A percentile compares a stretch with the other conserved stretches of the same genome.
Conservation (phyloP, 2,113 vertebrate genomes). For the Xenus cinereus region DNA sequence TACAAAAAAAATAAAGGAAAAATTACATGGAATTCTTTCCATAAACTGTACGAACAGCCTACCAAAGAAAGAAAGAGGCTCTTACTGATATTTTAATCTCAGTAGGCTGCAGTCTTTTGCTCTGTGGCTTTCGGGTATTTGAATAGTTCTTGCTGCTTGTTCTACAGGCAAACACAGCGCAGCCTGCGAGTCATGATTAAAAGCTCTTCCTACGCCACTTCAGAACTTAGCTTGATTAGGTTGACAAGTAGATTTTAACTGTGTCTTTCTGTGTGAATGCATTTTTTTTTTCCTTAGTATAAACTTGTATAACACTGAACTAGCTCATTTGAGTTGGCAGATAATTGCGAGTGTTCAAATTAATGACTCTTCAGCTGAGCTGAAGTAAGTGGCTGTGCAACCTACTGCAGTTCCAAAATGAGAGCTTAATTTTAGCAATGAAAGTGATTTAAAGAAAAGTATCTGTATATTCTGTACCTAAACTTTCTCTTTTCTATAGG, state of each 20-base stretch:
- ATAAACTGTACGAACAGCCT: neutral
- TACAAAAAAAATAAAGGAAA: neutral
- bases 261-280: neutral
- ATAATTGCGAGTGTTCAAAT: conserved; percentile 33
- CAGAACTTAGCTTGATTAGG: conserved; percentile 52
- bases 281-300: neutral
- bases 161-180: neutral
- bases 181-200: conserved; percentile 29
- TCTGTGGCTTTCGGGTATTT: neutral
- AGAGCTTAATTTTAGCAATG: neutral
- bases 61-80: neutral
- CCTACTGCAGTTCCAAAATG: neutral
- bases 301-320: neutral
- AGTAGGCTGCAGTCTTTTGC: neutral
- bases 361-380: conserved; percentile 11
- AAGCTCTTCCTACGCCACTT: conserved; percentile 47
- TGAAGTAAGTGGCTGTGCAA: neutral
- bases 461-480: neutral
- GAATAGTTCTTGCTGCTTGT: conserved; percentile 9
- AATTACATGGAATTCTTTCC: neutral
- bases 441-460: neutral
- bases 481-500: neutral
- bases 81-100: neutral
- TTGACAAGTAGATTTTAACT: conserved; percentile 43
- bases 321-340: neutral